phyloP scores from a whole-genome alignment of 2,113 vertebrate species.

The Furnarius figulus region DNA sequence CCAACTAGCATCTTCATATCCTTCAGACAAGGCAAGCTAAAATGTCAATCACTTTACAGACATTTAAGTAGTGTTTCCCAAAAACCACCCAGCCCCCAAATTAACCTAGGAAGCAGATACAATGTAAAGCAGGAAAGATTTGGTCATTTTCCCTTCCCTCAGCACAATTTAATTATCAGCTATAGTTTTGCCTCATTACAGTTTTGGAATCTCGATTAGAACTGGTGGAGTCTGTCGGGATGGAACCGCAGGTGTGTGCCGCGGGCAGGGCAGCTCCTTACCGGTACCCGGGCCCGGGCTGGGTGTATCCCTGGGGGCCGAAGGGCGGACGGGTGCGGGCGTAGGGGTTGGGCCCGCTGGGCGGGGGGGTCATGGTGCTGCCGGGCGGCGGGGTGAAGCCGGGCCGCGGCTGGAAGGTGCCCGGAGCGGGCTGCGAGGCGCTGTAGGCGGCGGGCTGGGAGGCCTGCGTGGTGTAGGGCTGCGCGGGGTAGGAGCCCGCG shows the following conservation, averaged over 20 bases:
- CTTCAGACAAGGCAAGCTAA: conserved; percentile 74
- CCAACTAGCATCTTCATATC: conserved; percentile 75
- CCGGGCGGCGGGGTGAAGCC: conserved; percentile 89
- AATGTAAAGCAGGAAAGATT: conserved; percentile 76
- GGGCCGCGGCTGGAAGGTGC: conserved; percentile 86
- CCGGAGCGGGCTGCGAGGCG: conserved; percentile 80
- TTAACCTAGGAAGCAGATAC: conserved; percentile 77
- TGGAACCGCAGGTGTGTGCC: background rate
- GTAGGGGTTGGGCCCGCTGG: conserved; percentile 89
- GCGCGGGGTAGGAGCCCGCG: conserved; percentile 85
- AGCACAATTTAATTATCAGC: conserved; percentile 65
- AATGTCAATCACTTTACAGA: conserved; percentile 76
- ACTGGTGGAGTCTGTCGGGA: conserved; percentile 67
- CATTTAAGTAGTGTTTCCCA: conserved; percentile 82
- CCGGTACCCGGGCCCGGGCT: conserved; percentile 95
- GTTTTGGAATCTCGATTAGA: conserved; percentile 68
- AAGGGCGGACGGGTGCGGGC: conserved; percentile 91
- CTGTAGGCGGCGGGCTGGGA: conserved; percentile 88
- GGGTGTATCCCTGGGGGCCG: conserved; percentile 87
- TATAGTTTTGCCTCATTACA: conserved; percentile 64
- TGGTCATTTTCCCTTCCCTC: conserved; percentile 60
- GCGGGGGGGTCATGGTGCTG: conserved; percentile 86
- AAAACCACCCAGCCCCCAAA: conserved; percentile 26
- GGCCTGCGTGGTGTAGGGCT: conserved; percentile 91
- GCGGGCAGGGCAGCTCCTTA: conserved; percentile 67